A percentile compares a stretch with the other conserved stretches of the same genome.
Evolutionary conservation across 2,888 invertebrate genomes (phyloP).

Genomic region (Phragmatobia fuliginosa): DNA sequence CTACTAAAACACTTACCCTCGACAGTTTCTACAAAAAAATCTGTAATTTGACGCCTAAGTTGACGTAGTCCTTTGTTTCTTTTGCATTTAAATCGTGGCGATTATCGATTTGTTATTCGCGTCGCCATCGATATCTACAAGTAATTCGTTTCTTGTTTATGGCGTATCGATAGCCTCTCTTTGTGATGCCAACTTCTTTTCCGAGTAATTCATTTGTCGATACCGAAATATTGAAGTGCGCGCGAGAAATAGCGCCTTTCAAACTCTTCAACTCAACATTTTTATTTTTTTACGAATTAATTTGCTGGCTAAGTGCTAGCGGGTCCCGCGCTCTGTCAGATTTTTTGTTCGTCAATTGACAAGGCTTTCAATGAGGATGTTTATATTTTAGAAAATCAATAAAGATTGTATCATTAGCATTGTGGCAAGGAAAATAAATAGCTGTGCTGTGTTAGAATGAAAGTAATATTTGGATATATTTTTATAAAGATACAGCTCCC

Average conservation of each 20-base stretch:
- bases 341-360: constrained; percentile 66
- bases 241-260: constrained; percentile 71
- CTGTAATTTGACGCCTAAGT: constrained; percentile 9
- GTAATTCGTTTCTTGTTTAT: constrained; percentile 74
- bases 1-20: background rate
- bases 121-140: constrained; percentile 60
- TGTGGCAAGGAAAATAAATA: constrained; percentile 44
- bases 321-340: constrained; percentile 63
- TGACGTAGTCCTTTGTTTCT: constrained; percentile 47
- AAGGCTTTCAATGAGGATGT: constrained; percentile 64
- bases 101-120: constrained; percentile 66
- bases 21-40: background rate
- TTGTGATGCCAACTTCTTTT: constrained; percentile 68
- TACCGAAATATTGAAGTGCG: constrained; percentile 63
- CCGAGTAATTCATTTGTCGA: constrained; percentile 57
- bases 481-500: too few relatives aligned
- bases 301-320: constrained; percentile 75
- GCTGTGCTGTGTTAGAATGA: constrained; percentile 46
- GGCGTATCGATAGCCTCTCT: constrained; percentile 64
- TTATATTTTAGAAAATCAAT: constrained; percentile 61
- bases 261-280: constrained; percentile 59
- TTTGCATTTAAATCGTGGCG: constrained; percentile 58
- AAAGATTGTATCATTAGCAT: constrained; percentile 56
- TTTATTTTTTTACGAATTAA: constrained; percentile 73
- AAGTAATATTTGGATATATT: constrained; percentile 30